phyloP scores from a whole-genome alignment of 2,113 vertebrate species.

The Penelope pileata region DNA sequence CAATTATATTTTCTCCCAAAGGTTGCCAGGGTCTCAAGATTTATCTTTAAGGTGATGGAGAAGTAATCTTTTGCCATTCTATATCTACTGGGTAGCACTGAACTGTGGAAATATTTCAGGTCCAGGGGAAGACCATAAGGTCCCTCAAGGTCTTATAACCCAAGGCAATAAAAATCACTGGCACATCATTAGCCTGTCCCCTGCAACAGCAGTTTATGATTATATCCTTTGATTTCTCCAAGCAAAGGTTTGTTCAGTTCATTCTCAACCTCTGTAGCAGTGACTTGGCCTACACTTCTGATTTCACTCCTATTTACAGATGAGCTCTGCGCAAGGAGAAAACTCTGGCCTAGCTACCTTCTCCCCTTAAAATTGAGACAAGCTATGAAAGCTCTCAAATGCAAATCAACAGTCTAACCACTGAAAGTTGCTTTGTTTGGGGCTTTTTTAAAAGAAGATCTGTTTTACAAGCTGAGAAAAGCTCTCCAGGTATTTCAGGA shows the following conservation, averaged over 20 bases:
- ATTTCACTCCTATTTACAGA: not conserved
- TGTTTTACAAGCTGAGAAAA: not conserved
- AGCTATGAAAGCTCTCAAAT: not conserved
- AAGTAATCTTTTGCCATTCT: conserved; percentile 58
- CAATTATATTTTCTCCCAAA: conserved; percentile 74
- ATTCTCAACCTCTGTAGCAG: not conserved
- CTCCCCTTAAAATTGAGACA: not conserved
- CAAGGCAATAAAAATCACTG: conserved; percentile 59
- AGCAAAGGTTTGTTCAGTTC: not conserved
- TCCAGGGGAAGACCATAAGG: conserved; percentile 29
- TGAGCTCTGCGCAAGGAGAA: not conserved
- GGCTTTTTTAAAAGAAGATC: not conserved
- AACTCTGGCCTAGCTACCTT: not conserved
- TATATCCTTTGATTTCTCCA: conserved; percentile 28
- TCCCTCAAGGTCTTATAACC: conserved; percentile 48
- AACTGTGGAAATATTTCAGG: conserved; percentile 55
- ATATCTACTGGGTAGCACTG: conserved; percentile 10
- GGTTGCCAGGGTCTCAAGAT: conserved; percentile 68
- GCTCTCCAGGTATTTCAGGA: not conserved
- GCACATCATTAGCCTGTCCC: conserved; percentile 42
- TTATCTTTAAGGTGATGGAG: conserved; percentile 71
- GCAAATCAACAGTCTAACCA: not conserved
- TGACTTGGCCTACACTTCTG: not conserved
- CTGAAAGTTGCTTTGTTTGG: not conserved
- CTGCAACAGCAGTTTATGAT: conserved; percentile 42